Evolutionary conservation across 2,113 vertebrate genomes (phyloP), one percentile per base, ranked within the genome.

Genomic region (Anseranas semipalmata): DNA sequence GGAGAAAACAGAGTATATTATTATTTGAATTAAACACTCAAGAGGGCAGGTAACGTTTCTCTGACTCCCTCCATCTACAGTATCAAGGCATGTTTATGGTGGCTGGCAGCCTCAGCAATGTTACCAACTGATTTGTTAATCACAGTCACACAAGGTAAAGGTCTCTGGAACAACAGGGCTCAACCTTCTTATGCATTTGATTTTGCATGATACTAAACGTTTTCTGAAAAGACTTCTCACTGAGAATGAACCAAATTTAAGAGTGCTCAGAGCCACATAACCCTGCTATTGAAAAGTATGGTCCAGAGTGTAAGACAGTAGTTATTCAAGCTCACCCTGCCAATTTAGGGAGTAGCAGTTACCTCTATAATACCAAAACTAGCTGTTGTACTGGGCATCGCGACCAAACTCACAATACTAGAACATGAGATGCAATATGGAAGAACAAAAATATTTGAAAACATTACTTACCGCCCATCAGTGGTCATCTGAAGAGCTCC

Each of bases 401-500:
- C 35, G 58, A 21, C 19, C 66, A n/a, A 72, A 62, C 5, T 58
- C 67, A 37, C 68, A 52, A 2, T 27, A 53, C 24, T 7, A 37
- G 30, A 52, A 59, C 13, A 59, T 28, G 0, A 66, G 45, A n/a
- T 14, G 41, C 43, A 74, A 41, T 0, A 15, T 1, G 24, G 48
- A 80, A 58, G 66, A 60, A 35, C 20, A 71, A 52, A 59, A 3
- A 9, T 8, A 14, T 5, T 13, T 15, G 24, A 71, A 43, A 52
- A 4, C 37, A 52, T 13, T 59, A 82, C 97, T 87, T 62, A 99
- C 99, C 99, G 98, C 81, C 98, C 97, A 79, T 99, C 99, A 4
- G 98, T 98, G 25, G 99, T 99, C 60, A 85, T 98, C 96, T 99
- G 99, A 78, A 99, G 97, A 56, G 99, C 99, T 80, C 99, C 99